Conservation (phyloP, 1,140 invertebrate species). For the Lepeophtheirus salmonis region DNA sequence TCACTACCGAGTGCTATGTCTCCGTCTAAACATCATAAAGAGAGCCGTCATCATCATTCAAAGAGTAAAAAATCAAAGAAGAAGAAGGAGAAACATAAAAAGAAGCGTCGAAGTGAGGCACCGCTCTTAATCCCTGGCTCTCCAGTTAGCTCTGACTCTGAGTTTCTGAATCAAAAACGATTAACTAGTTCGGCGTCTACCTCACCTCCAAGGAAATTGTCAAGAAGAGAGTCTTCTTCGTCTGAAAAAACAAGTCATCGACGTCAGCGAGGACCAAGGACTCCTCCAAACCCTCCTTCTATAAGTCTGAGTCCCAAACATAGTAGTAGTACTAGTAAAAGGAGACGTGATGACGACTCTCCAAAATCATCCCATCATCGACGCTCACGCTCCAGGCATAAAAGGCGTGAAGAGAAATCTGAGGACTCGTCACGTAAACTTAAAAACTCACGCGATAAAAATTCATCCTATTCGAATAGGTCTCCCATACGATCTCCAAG, state of each 20-base stretch:
- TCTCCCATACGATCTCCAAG: background rate
- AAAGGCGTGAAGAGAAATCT: background rate
- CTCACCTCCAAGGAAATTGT: background rate
- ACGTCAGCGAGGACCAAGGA: background rate
- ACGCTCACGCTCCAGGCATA: background rate
- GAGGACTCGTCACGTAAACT: background rate
- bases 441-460: too few relatives aligned
- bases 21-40: too few relatives aligned
- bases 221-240: background rate
- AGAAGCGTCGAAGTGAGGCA: too few relatives aligned
- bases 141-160: background rate
- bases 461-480: too few relatives aligned
- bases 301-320: background rate
- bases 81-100: too few relatives aligned
- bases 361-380: background rate
- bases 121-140: background rate
- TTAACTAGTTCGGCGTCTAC: background rate
- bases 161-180: too few relatives aligned
- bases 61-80: background rate
- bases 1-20: too few relatives aligned
- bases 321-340: background rate
- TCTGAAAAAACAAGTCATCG: too few relatives aligned
- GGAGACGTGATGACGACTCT: background rate
- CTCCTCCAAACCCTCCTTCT: too few relatives aligned
- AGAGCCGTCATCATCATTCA: background rate